These are phyloP conservation scores for Achroia grisella DNA, from an alignment of 1,140 invertebrate genomes.

Conservation along the genomic window DNA sequence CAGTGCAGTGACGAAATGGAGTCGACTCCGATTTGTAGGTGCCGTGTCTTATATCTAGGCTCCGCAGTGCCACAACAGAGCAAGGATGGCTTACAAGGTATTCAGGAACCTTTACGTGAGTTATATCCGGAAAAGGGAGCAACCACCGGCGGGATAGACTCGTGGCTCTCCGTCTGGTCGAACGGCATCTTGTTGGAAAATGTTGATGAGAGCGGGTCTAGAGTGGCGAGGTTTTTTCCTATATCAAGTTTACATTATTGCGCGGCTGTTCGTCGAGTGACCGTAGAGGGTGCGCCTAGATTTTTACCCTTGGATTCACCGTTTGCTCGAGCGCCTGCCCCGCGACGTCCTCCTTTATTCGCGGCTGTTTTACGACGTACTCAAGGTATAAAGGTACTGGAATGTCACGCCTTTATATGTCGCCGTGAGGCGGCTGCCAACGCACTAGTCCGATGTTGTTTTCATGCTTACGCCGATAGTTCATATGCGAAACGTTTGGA, in stretches of 20 bases:
- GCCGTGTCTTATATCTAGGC: constrained; percentile 98
- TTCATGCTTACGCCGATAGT: constrained; percentile 95
- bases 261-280: constrained; percentile 93
- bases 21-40: constrained; percentile 94
- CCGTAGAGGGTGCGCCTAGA: constrained; percentile 82
- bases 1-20: constrained; percentile 73
- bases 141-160: constrained; percentile 94
- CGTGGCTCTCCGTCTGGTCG: constrained; percentile 97
- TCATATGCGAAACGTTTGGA: constrained; percentile 91
- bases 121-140: constrained; percentile 95
- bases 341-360: constrained; percentile 95
- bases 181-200: constrained; percentile 97
- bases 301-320: constrained; percentile 98
- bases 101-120: constrained; percentile 96
- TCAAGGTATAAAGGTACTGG: constrained; percentile 98
- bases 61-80: constrained; percentile 98
- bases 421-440: constrained; percentile 96
- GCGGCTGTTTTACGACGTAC: constrained; percentile 96
- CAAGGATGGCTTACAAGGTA: constrained; percentile 97
- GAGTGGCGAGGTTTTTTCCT: constrained; percentile 97
- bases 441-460: constrained; percentile 94
- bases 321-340: constrained; percentile 90
- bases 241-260: constrained; percentile 98
- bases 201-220: constrained; percentile 95
- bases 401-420: constrained; percentile 99